Evolutionary conservation across 2,888 invertebrate genomes (phyloP), one percentile per base, ranked within the genome.

Genomic region (Ceriagrion tenellum): DNA sequence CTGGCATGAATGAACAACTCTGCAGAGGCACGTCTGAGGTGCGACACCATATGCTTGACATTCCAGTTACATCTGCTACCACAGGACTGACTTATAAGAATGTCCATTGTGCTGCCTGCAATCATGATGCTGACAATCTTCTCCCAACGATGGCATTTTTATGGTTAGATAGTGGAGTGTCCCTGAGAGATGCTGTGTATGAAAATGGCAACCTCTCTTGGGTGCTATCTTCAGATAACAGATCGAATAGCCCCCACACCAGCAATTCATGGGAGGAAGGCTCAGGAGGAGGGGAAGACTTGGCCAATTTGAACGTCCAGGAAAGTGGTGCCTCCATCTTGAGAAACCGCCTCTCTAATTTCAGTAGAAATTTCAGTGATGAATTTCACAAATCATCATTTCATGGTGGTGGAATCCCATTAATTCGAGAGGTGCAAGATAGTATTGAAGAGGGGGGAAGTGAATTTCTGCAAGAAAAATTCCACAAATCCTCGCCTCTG

Each of bases 21-120:
- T 93, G 93, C 47, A 47, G 12, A 10, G 30, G 69, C 23, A 23
- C 0, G 10, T 69, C 47, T 16, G n/a, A 59, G 1, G 74, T 26
- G 47, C 47, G 0, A 12, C 35, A 69, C 30, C 93, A 93, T 47
- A 55, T 93, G 16, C 69, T 93, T 47, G 93, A 93, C 93, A 93
- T 93, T 40, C 93, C 93, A 8, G 93, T 93, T 23, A 69, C 93
- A 13, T 93, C 93, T 26, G 63, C 69, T 69, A 26, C 69, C 69
- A 63, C 93, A 10, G 69, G 93, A n/a, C n/a, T 69, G 74, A 93
- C 93, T 47, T 93, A 93, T n/a, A 47, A 30, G 74, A 93, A 93
- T 69, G 69, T 93, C 23, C 93, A 93, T 35, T 93, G 93, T 47
- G 93, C 93, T n/a, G 47, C 74, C 47, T 93, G 93, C n/a, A 93